Base-by-base conservation (phyloP, 92 coral and sea anemone species). In the Actinernus sp. region DNA sequence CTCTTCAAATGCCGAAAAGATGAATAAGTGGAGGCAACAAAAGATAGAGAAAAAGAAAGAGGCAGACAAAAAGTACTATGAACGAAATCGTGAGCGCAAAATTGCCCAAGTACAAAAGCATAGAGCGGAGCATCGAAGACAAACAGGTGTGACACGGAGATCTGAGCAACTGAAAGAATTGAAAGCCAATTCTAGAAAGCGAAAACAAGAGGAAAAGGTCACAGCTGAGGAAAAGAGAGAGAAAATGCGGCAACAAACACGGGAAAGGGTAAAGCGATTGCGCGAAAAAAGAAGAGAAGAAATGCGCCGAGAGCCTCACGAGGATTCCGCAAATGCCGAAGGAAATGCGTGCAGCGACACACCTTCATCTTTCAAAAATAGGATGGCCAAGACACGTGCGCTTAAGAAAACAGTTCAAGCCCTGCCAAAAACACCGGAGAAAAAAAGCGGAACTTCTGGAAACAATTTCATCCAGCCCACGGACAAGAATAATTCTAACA, bases 341-440 rank as follows among this genome's bases (percentile, higher is more conserved):
- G 52, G 22, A 45, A 45, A 5, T 34, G 14, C 41, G 41, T 34
- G 41, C 14, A 14, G 8, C 19, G 19, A 7, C 52, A 8, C 52
- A 8, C 17, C 52, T n/a, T n/a, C n/a, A n/a, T n/a, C n/a, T 18
- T 76, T 65, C 28, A 18, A 33, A 55, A 76, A 63, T 32, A 34
- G 76, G 61, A 65, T 60, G 27, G 49, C 67, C 8, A 75, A 65
- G 31, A 56, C 63, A 61, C 62, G 83, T 14, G 74, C 66, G 25
- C 34, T 59, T n/a, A 60, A 76, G 39, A 55, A 54, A 59, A 52
- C 27, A n/a, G 11, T 30, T 31, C 20, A 27, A 36, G 14, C 31
- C 45, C 12, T 68, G 65, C 23, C 76, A 68, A 0, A 13, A 1
- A 13, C 65, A 37, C 11, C 68, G 66, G 24, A 26, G 5, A 0